phyloP scores from a whole-genome alignment of 2,888 invertebrate genomes.

The Parnassius apollo region DNA sequence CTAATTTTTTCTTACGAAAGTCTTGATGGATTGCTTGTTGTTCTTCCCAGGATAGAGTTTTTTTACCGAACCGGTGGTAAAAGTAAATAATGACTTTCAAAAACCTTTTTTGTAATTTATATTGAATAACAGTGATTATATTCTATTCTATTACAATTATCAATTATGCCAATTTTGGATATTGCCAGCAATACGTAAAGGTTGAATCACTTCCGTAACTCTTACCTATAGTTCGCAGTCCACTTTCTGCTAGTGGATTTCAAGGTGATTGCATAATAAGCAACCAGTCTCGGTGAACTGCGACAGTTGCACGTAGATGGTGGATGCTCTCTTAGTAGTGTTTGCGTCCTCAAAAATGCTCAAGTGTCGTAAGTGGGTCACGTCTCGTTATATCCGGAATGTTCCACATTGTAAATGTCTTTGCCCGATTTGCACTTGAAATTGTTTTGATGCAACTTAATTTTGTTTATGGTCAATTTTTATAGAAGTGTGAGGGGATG shows the following conservation, averaged over 20 bases:
- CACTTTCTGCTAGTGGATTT: slow-evolving; percentile 13
- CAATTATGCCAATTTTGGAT: not conserved
- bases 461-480: too few species aligned
- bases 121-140: too few species aligned
- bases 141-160: too few species aligned
- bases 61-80: too few species aligned
- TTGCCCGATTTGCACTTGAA: not conserved
- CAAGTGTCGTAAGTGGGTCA: slow-evolving; percentile 13
- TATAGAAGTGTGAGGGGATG: too few species aligned
- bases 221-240: slow-evolving; percentile 2
- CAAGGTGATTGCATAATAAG: slow-evolving; percentile 19
- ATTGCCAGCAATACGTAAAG: slow-evolving; percentile 1
- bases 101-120: too few species aligned
- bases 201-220: slow-evolving; percentile 11
- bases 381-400: slow-evolving; percentile 3
- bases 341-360: slow-evolving; percentile 16
- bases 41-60: too few species aligned
- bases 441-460: too few species aligned
- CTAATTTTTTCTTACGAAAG: too few species aligned
- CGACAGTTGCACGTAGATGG: slow-evolving; percentile 13
- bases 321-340: slow-evolving; percentile 14
- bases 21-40: too few species aligned
- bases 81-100: too few species aligned
- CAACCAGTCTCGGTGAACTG: slow-evolving; percentile 3
- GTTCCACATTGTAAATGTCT: slow-evolving; percentile 5